Conservation (phyloP, 2,113 vertebrate species). For the Stercorarius parasiticus region DNA sequence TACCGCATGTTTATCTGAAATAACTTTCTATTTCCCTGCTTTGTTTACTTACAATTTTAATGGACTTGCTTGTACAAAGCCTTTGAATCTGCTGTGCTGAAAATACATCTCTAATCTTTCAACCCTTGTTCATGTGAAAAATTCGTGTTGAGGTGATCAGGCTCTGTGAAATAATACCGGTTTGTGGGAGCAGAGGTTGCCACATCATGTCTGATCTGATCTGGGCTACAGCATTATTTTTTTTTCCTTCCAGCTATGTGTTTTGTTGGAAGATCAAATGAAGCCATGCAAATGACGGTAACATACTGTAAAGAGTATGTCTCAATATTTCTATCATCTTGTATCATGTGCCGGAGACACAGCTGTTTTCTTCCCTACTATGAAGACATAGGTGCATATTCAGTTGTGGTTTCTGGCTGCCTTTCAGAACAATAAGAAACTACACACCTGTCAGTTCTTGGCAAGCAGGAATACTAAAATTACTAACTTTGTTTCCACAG, state of each 20-base stretch:
- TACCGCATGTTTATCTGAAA: slow-evolving; percentile 33
- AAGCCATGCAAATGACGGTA: slow-evolving; percentile 24
- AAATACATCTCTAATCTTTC: not conserved
- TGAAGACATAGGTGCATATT: slow-evolving; percentile 67
- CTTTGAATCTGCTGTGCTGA: not conserved
- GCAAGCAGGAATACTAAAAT: slow-evolving; percentile 65
- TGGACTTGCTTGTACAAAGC: slow-evolving; percentile 25
- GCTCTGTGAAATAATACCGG: not conserved
- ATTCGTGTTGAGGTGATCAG: not conserved
- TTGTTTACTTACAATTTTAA: slow-evolving; percentile 48
- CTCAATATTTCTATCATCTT: slow-evolving; percentile 55
- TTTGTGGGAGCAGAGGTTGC: not conserved
- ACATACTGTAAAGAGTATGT: not conserved
- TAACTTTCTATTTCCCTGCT: not conserved
- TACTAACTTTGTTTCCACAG: slow-evolving; percentile 67
- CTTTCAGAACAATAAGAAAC: slow-evolving; percentile 76
- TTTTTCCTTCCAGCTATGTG: slow-evolving; percentile 18
- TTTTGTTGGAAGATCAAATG: slow-evolving; percentile 57
- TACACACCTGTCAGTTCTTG: slow-evolving; percentile 77
- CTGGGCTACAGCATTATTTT: not conserved
- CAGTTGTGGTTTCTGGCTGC: slow-evolving; percentile 68
- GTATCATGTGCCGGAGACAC: slow-evolving; percentile 52
- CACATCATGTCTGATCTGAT: not conserved
- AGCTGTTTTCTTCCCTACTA: slow-evolving; percentile 70
- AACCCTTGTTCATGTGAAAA: not conserved